A percentile compares a stretch with the other conserved stretches of the same genome.
These are phyloP conservation scores for Gortyna flavago DNA, from an alignment of 2,888 invertebrate species.

Conservation along the genomic window DNA sequence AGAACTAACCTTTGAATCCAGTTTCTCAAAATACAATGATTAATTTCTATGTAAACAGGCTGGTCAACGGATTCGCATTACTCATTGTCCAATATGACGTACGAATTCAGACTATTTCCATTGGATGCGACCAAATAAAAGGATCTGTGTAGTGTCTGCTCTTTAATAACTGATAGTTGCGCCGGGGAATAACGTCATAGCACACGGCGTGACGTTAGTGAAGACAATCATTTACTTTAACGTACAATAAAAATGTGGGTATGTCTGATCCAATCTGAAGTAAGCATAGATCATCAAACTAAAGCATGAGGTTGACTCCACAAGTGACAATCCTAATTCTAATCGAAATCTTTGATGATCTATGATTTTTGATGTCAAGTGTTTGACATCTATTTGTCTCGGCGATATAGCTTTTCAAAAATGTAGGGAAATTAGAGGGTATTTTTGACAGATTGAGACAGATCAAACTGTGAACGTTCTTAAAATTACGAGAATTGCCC, in stretches of 20 bases:
- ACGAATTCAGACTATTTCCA: slow-evolving; percentile 6
- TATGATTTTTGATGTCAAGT: too few relatives aligned
- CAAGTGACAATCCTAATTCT: neutral
- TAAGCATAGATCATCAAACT: neutral
- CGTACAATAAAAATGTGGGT: neutral
- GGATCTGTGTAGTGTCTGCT: neutral
- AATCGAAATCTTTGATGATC: too few relatives aligned
- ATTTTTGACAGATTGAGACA: too few relatives aligned
- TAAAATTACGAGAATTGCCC: too few relatives aligned
- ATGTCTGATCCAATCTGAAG: neutral
- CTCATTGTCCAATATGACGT: slow-evolving; percentile 22
- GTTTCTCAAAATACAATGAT: slow-evolving; percentile 11
- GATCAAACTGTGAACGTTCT: too few relatives aligned
- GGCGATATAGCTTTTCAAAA: too few relatives aligned
- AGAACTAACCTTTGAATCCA: slow-evolving; percentile 33
- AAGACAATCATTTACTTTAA: neutral
- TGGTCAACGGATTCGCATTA: slow-evolving; percentile 5
- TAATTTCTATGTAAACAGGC: slow-evolving; percentile 14
- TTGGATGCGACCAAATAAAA: neutral
- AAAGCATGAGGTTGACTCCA: neutral
- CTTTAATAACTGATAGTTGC: neutral
- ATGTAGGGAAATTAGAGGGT: too few relatives aligned
- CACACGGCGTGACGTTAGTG: slow-evolving; percentile 8
- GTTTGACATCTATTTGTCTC: too few relatives aligned
- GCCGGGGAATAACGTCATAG: slow-evolving; percentile 18